Conservation (phyloP, 2,888 invertebrate species). For the Patella caerulea region DNA sequence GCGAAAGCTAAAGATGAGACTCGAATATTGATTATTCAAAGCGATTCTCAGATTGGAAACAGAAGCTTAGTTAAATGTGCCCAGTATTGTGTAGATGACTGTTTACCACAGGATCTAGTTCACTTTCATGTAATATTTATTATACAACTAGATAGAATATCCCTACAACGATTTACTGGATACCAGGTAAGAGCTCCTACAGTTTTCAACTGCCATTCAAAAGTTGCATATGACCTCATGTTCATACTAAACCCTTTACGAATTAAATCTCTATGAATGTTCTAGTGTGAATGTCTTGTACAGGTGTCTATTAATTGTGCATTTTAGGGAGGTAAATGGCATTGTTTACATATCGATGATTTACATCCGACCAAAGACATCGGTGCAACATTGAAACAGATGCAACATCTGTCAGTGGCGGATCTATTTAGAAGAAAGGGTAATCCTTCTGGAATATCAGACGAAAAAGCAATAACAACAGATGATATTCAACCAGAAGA, state of each 20-base stretch:
- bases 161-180: slow-evolving; percentile 60
- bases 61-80: slow-evolving; percentile 63
- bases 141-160: slow-evolving; percentile 59
- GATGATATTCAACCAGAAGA: slow-evolving; percentile 14
- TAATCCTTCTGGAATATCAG: neutral
- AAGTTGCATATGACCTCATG: no score
- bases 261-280: no score
- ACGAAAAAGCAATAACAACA: neutral
- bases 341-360: slow-evolving; percentile 66
- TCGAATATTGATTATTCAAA: slow-evolving; percentile 57
- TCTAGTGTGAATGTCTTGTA: no score
- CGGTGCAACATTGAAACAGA: slow-evolving; percentile 45
- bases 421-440: slow-evolving; percentile 30
- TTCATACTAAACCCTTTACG: no score
- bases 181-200: slow-evolving; percentile 51
- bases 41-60: slow-evolving; percentile 32
- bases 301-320: neutral
- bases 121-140: slow-evolving; percentile 56
- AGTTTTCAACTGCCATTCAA: no score
- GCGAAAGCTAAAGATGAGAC: slow-evolving; percentile 22
- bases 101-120: slow-evolving; percentile 37
- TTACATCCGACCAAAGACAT: slow-evolving; percentile 42
- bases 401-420: slow-evolving; percentile 42
- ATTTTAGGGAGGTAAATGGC: slow-evolving; percentile 61
- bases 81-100: slow-evolving; percentile 59